phyloP scores from a whole-genome alignment of 2,888 invertebrate species.

The Tortrix viridana region DNA sequence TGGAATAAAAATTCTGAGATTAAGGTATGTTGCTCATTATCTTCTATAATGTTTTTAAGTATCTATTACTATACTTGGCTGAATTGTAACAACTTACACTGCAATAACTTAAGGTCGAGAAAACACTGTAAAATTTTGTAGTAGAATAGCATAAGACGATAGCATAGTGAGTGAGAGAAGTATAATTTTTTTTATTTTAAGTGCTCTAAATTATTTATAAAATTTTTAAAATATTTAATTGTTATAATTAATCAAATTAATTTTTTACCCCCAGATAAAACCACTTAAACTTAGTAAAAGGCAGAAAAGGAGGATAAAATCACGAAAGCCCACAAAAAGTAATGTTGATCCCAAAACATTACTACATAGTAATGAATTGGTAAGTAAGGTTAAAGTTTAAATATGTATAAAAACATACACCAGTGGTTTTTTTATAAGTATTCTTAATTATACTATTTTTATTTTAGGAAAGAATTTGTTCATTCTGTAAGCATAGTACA shows the following conservation, averaged over 20 bases:
- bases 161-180: no score
- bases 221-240: no score
- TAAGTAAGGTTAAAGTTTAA: slow-evolving; percentile 54
- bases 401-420: no score
- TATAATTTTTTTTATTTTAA: no score
- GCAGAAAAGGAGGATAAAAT: slow-evolving; percentile 57
- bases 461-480: slow-evolving; percentile 67
- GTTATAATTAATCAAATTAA: not conserved
- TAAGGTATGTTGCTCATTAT: slow-evolving; percentile 54
- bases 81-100: no score
- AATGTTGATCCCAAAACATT: slow-evolving; percentile 45
- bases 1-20: slow-evolving; percentile 58
- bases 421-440: not conserved
- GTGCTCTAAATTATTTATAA: no score
- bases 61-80: no score
- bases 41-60: not conserved
- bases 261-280: slow-evolving; percentile 54
- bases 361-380: slow-evolving; percentile 63
- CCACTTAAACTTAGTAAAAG: slow-evolving; percentile 56
- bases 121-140: no score
- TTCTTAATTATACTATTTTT: slow-evolving; percentile 5
- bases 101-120: no score
- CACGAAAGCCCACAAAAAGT: slow-evolving; percentile 45
- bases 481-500: slow-evolving; percentile 62
- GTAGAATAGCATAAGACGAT: no score